Evolutionary conservation across 2,888 invertebrate species (phyloP), one percentile per base, ranked within the genome.

Genomic region (Trachelus troglodyta): DNA sequence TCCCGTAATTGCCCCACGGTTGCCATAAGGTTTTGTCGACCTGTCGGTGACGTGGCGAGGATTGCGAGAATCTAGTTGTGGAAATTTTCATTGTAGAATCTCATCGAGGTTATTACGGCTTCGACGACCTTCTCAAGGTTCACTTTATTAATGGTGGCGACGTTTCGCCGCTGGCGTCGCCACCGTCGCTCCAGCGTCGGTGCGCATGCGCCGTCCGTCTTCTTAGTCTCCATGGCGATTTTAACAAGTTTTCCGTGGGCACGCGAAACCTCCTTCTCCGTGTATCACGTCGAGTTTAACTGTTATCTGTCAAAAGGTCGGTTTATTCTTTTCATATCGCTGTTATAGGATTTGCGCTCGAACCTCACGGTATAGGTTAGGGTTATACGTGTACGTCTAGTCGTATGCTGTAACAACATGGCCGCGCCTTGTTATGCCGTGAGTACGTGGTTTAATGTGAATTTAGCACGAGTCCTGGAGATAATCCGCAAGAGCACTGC

Each of bases 381-480:
- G 56, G 56, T 56, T 56, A 56, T 56, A 56, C 56, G 23, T 2
- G 23, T 40, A 23, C 56, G 1, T 56, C 56, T 56, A 56, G 56
- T 23, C 56, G 56, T 56, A 3, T 23, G 56, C 56, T 23, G 23
- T 56, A 56, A 23, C 56, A 56, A 56, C 23, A 31, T 40, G 77
- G 30, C 31, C 77, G 73, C 77, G 34, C 77, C 77, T 73, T 35
- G 69, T 31, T 71, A 34, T 23, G 71, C 81, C 81, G 77, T 78
- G 75, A 83, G 79, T 81, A 56, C 56, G 23, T 76, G 79, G 79
- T 33, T 81, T 79, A 79, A 77, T 69, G 79, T 79, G 79, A 78
- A 76, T 79, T 77, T 79, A 82, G 80, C 76, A 69, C 78, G 77
- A 74, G 75, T 73, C 68, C 76, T 75, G 33, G 15, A 31, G 31